Evolutionary conservation across 2,797 vertebrate species (phyloP).

Genomic region (Enteromius anoplus): DNA sequence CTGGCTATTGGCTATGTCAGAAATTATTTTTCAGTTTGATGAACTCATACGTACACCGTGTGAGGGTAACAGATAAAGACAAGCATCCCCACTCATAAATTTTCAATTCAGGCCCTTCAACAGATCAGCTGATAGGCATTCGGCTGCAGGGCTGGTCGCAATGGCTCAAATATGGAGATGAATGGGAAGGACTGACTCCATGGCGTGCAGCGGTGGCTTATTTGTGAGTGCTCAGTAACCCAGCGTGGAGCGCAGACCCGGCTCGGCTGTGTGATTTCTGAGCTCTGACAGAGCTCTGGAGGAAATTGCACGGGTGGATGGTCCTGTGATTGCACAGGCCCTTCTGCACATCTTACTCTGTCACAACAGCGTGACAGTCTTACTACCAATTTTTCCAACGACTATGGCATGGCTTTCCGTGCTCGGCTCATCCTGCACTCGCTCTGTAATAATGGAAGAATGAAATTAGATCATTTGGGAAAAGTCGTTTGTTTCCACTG

Average conservation of each 20-base stretch:
- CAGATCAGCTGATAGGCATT: slow-evolving; percentile 38
- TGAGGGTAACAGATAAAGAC: background rate
- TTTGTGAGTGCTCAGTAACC: slow-evolving; percentile 59
- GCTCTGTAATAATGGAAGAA: slow-evolving; percentile 44
- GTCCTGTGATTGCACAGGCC: slow-evolving; percentile 62
- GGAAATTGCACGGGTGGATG: slow-evolving; percentile 65
- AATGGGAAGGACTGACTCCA: slow-evolving; percentile 38
- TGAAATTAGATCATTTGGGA: slow-evolving; percentile 61
- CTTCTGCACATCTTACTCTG: slow-evolving; percentile 64
- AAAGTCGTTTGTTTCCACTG: slow-evolving; percentile 61
- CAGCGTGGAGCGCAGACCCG: slow-evolving; percentile 27
- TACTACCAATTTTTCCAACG: slow-evolving; percentile 44
- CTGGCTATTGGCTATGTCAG: background rate
- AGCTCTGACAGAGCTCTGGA: slow-evolving; percentile 62
- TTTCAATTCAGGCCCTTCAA: slow-evolving; percentile 1
- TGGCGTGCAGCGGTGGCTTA: slow-evolving; percentile 48
- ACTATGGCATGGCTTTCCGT: slow-evolving; percentile 1
- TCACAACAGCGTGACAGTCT: slow-evolving; percentile 61
- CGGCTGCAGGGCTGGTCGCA: slow-evolving; percentile 19
- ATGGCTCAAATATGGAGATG: slow-evolving; percentile 39
- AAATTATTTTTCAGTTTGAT: slow-evolving; percentile 19
- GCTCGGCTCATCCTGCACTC: slow-evolving; percentile 32
- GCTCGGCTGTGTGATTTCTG: slow-evolving; percentile 61
- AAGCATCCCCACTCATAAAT: background rate
- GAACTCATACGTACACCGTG: background rate